These are phyloP conservation scores for Dromius quadrimaculatus DNA, from an alignment of 2,888 invertebrate species.

Conservation along the genomic window DNA sequence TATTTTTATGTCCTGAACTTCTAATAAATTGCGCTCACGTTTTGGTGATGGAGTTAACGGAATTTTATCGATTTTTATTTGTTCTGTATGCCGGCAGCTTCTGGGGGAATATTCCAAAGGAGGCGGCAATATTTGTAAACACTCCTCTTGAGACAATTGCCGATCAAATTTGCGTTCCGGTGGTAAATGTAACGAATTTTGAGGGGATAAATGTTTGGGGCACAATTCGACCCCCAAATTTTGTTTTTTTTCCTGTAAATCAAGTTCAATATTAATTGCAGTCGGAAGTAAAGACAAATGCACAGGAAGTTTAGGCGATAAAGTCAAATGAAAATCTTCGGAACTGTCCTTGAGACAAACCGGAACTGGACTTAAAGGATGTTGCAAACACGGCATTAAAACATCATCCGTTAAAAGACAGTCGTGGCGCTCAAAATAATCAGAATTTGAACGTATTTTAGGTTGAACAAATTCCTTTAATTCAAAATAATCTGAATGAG, in stretches of 20 bases:
- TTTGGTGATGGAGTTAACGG: neutral
- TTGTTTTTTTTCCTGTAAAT: no score
- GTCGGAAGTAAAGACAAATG: neutral
- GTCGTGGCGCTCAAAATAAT: neutral
- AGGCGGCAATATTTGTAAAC: conserved; percentile 13
- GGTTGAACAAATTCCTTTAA: conserved; percentile 7
- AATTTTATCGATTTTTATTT: neutral
- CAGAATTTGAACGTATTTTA: neutral
- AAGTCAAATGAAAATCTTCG: conserved; percentile 10
- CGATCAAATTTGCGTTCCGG: conserved; percentile 12
- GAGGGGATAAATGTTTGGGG: neutral
- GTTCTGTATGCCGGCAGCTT: neutral
- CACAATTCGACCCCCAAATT: no score
- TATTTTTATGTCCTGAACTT: no score
- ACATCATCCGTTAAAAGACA: neutral
- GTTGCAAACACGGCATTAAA: neutral
- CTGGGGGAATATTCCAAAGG: conserved; percentile 6
- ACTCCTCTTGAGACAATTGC: conserved; percentile 13
- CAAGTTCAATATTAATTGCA: neutral
- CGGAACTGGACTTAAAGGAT: neutral
- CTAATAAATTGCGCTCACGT: neutral
- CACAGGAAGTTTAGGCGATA: neutral
- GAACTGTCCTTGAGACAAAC: neutral
- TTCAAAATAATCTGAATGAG: conserved; percentile 8
- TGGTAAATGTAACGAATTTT: conserved; percentile 1